Base-by-base conservation (phyloP, 2,113 vertebrate species). In the Bombycilla garrulus region DNA sequence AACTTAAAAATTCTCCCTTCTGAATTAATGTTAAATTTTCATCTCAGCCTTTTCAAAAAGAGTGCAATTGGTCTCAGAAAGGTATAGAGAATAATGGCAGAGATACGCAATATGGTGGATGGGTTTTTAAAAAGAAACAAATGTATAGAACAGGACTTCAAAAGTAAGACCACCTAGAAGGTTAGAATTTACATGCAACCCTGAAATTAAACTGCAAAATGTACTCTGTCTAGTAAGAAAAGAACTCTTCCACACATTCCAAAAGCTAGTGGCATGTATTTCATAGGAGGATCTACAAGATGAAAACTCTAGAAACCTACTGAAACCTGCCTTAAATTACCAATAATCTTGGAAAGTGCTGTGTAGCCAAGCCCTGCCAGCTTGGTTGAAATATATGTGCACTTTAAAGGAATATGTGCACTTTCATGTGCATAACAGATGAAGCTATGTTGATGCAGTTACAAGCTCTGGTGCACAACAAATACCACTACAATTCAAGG, bases 281-380 rank as follows among this genome's bases (percentile, higher is more conserved):
- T 93, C 98, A 18, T 92, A 97, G 33, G 94, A 98, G 15, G 73
- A 95, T 45, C 95, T 97, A 64, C 98, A 98, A 19, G 97, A 62
- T 67, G 10, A 93, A 86, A 57, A 97, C 97, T 45, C 96, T 98
- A 79, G 94, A 96, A 86, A 99, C 97, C 0, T 99, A 99, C 91
- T 98, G 96, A 95, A 98, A 99, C 71, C 98, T 4, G 98, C 98
- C 3, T 79, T 70, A 64, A n/a, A 77, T 35, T 99, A 99, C 83
- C 98, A 99, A 97, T 96, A 98, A 87, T 98, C 98, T 51, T 99
- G 98, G 98, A 93, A 90, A 28, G 72, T 85, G 62, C 97, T 99
- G 23, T 95, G 26, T 24, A 82, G 84, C 29, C 98, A 98, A 83
- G 98, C 96, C 95, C 2, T 99, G 69, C 78, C 62, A 33, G 95